phyloP scores from a whole-genome alignment of 2,888 invertebrate genomes.

The Neoitamus cyanurus region DNA sequence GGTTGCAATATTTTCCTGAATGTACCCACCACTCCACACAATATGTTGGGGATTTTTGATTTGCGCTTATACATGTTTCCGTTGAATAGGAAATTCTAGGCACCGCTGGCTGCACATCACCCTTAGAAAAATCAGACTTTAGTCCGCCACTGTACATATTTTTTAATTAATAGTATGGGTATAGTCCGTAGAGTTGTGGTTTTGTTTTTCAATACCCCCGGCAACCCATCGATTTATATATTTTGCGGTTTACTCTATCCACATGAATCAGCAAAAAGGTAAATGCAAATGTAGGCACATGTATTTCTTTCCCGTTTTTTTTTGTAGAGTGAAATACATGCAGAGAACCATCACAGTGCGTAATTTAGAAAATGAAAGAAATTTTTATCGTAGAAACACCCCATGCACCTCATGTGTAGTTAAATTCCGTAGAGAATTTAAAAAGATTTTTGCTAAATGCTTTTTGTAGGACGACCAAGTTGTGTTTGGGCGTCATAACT shows the following conservation, averaged over 20 bases:
- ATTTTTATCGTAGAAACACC: not conserved
- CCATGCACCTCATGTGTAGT: not conserved
- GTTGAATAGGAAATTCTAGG: not conserved
- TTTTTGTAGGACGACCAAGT: not conserved
- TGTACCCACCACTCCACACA: not conserved
- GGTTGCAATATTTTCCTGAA: not conserved
- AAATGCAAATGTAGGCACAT: not conserved
- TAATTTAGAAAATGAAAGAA: not conserved
- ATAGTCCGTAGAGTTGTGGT: not conserved
- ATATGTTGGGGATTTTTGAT: not conserved
- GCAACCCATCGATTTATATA: not conserved
- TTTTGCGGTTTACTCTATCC: not conserved
- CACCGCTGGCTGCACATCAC: not conserved
- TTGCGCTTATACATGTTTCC: not conserved
- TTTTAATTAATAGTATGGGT: not conserved
- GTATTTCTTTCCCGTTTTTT: not conserved
- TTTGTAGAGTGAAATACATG: not conserved
- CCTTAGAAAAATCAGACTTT: not conserved
- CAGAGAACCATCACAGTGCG: not conserved
- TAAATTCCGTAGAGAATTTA: not conserved
- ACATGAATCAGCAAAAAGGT: not conserved
- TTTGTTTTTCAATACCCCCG: not conserved
- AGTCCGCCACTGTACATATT: not conserved
- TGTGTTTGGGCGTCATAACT: not conserved
- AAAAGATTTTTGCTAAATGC: not conserved